phyloP scores from a whole-genome alignment of 2,888 invertebrate species.

The Diaperis boleti region DNA sequence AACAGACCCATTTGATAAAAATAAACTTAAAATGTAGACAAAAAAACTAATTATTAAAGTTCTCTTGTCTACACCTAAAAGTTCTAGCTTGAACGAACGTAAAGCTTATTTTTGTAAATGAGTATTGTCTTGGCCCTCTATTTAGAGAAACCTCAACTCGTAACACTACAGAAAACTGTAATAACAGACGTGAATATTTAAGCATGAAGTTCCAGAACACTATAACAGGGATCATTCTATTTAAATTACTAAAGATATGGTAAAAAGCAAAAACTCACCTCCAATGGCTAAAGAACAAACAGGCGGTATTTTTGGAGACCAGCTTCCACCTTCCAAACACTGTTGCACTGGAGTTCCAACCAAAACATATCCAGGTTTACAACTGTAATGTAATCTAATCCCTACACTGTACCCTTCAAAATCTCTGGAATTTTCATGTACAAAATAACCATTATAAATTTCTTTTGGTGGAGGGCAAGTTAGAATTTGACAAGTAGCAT shows the following conservation, averaged over 20 bases:
- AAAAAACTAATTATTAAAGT: no score
- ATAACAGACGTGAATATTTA: no score
- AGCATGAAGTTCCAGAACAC: no score
- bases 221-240: no score
- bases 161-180: no score
- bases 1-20: background rate
- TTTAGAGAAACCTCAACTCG: no score
- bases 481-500: conserved; percentile 57
- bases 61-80: no score
- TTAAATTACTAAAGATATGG: no score
- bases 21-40: no score
- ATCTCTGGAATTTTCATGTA: conserved; percentile 54
- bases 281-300: conserved; percentile 47
- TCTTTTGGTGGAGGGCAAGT: conserved; percentile 58
- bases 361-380: conserved; percentile 60
- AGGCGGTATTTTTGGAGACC: conserved; percentile 63
- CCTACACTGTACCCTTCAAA: conserved; percentile 53
- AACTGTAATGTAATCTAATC: conserved; percentile 61
- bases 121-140: no score
- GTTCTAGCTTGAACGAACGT: no score
- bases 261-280: conserved; percentile 15
- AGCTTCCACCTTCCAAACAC: conserved; percentile 62
- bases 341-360: conserved; percentile 58
- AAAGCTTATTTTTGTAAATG: no score
- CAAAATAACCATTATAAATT: conserved; percentile 61